phyloP scores from a whole-genome alignment of 2,797 vertebrate species.

The Manis crassicaudata region DNA sequence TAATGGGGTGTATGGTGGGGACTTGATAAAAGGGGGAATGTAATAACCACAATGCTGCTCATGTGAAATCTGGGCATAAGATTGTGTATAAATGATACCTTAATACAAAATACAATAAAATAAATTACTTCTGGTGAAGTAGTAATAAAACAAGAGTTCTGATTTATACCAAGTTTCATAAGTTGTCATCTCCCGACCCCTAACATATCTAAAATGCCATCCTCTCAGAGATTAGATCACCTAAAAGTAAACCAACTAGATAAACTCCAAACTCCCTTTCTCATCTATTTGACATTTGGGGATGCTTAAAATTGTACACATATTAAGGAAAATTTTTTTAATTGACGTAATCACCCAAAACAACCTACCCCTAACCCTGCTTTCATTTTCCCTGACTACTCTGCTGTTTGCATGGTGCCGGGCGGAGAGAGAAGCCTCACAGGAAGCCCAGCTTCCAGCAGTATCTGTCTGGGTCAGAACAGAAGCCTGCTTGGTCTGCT shows the following conservation, averaged over 20 bases:
- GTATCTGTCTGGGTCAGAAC: neutral
- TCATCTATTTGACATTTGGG: neutral
- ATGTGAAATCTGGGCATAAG: too few relatives aligned
- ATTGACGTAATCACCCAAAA: neutral
- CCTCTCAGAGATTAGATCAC: neutral
- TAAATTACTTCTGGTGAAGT: constrained; percentile 17
- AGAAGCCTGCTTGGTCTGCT: neutral
- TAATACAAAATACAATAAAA: neutral
- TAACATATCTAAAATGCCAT: neutral
- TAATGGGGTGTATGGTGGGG: too few relatives aligned
- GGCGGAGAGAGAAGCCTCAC: neutral
- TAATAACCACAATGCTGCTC: too few relatives aligned
- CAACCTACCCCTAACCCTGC: neutral
- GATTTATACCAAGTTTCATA: neutral
- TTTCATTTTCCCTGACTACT: neutral
- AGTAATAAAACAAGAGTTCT: neutral
- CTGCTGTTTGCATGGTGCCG: neutral
- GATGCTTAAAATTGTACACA: neutral
- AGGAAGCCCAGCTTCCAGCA: neutral
- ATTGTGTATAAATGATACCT: too few relatives aligned
- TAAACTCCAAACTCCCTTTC: neutral
- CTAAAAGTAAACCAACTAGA: neutral
- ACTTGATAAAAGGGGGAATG: too few relatives aligned
- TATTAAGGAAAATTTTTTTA: neutral
- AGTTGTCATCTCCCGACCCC: neutral